Evolutionary conservation across 2,888 invertebrate genomes (phyloP), one percentile per base, ranked within the genome.

Genomic region (Germaria angustata): DNA sequence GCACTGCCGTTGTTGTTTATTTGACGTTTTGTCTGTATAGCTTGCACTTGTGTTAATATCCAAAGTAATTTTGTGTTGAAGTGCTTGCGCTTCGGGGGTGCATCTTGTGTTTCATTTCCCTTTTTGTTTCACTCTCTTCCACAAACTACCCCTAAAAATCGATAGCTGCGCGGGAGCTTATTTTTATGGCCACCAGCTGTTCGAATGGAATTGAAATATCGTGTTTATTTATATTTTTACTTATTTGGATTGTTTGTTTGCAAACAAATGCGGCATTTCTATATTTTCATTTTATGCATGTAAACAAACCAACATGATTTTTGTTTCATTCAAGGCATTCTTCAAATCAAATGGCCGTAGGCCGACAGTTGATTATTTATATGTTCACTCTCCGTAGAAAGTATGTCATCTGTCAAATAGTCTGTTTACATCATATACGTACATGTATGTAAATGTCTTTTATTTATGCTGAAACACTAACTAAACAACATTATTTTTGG

Each of bases 91-190:
- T 79, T 15, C 75, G n/a, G 75, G 81, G 82, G 41, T 65, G 69
- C 57, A 46, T 53, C 71, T 57, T 59, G n/a, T 39, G 39, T 79
- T 82, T 41, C 65, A 34, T 57, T 76, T 41, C 17, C 49, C 0
- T 13, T 36, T 4, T n/a, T 41, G 49, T 59, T 59, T 7, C 20
- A 5, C 8, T 41, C 53, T 77, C 41, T 32, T 61, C 65, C 9
- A 0, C 8, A 59, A 79, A 69, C 79, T 75, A 71, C 73, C 73
- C 75, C 28, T 51, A n/a, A 34, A 57, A 86, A 86, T 87, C 87
- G 49, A 87, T 87, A 85, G 57, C 69, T 85, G 84, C 86, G 86
- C 86, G 78, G 73, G 86, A 87, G 87, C 86, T 61, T 68, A 68
- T 13, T 51, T 44, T 75, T 28, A 15, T 11, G 15, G 9, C 1